Conservation (phyloP, 2,888 invertebrate species). For the Bellardia pandia region DNA sequence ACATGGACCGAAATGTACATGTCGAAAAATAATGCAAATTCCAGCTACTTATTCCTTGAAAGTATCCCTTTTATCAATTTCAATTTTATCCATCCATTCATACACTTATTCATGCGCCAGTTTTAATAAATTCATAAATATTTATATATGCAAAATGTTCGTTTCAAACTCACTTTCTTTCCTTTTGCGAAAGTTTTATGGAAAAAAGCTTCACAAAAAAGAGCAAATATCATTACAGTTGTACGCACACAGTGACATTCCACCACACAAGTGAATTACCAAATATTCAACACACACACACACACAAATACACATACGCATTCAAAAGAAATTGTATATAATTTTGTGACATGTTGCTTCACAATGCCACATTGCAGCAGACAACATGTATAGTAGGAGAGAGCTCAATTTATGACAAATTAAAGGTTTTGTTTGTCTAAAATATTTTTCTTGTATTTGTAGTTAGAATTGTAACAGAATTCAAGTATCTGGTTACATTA, state of each 20-base stretch:
- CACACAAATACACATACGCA: not conserved
- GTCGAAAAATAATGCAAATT: not conserved
- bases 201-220: not conserved
- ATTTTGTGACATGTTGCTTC: constrained; percentile 33
- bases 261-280: constrained; percentile 31
- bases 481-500: too few species aligned
- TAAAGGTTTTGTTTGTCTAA: too few species aligned
- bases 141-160: constrained; percentile 83
- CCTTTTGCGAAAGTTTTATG: not conserved
- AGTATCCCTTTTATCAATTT: constrained; percentile 46
- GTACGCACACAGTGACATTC: constrained; percentile 24
- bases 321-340: constrained; percentile 14
- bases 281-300: constrained; percentile 14
- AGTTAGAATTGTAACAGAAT: too few species aligned
- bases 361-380: constrained; percentile 39
- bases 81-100: constrained; percentile 37
- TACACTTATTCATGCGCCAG: constrained; percentile 59
- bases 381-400: not conserved
- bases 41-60: constrained; percentile 8
- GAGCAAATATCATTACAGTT: not conserved
- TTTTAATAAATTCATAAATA: constrained; percentile 86
- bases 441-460: too few species aligned
- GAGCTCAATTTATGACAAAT: too few species aligned
- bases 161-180: not conserved
- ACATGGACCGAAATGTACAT: not conserved